Evolutionary conservation across 2,113 vertebrate genomes (phyloP), one percentile per base, ranked within the genome.

Genomic region (Eudyptes chrysolophus): DNA sequence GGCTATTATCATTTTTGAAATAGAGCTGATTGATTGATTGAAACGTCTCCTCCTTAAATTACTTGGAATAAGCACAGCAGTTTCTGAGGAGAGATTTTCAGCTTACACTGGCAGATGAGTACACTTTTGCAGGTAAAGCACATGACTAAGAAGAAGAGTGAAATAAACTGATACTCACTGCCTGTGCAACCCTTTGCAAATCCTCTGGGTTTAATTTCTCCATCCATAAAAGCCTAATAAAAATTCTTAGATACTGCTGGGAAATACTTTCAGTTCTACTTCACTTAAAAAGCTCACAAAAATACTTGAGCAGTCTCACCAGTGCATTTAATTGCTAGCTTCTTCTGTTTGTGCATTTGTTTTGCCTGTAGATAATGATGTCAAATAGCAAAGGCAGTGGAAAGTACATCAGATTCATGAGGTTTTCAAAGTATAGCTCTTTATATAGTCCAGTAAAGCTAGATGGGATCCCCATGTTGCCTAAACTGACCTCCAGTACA

Each of bases 101-200:
- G 68, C 52, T 90, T 84, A 57, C 44, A 17, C 42, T 87, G 69
- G 64, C 88, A 95, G 76, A 89, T 48, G 32, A 94, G 26, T 38
- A 48, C 64, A 86, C 60, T 75, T 88, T 69, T 94, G 70, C 42
- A 95, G 94, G 85, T 97, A 89, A 94, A 96, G 90, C 64, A 89
- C 64, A 68, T 84, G 83, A 84, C 77, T 81, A 49, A 72, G 92
- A 86, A 92, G 83, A 94, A 60, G 48, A 86, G 49, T 58, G 92
- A 95, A 93, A 92, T 38, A 81, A 93, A 75, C 83, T 66, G 76
- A 90, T 77, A 62, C 62, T 90, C 52, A n/a, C 54, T 95, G 90
- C 51, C 46, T 90, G n/a, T 71, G 51, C 83, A 95, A 76, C 42
- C 48, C 76, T 94, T 78, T 68, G 84, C 30, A 49, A 60, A 38